Base-by-base conservation (phyloP, 2,797 vertebrate species). In the Pseudochirops cupreus region DNA sequence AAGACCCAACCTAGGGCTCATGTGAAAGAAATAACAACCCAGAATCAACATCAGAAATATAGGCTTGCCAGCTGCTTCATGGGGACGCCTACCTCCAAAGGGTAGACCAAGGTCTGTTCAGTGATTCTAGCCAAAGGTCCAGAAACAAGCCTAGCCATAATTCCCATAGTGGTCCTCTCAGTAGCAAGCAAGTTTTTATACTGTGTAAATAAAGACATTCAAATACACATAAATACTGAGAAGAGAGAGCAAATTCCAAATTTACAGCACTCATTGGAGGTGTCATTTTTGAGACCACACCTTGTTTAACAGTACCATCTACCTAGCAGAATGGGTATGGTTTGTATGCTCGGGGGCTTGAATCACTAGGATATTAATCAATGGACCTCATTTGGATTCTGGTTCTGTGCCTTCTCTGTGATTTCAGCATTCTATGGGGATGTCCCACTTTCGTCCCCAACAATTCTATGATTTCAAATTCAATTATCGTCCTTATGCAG, bases 61-160 rank as follows among this genome's bases (percentile, higher is more conserved):
- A 29, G 46, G 5, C 92, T 94, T 56, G 91, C 39, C 94, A 92
- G 95, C 93, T 93, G 58, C 31, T 91, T 93, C 93, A 67, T 91
- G 59, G 92, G 89, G 94, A 95, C 90, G 97, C 98, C 98, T 98
- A 99, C 99, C 99, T 99, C 99, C 99, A 99, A 99, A 91, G 99
- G 99, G 96, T 99, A 99, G 98, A 99, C 99, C 97, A 98, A 99
- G 0, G 99, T 99, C 97, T 99, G 99, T 31, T 99, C 99, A 0
- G 99, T 99, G 95, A 99, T 99, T 98, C 99, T 99, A 95, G 99
- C 99, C 98, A 99, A 97, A 6, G 99, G 99, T 92, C 99, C 99
- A 50, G 99, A 99, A 55, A 99, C 97, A 98, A 99, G 99, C 98
- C 99, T 99, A 96, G 99, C 99, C 9, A 99, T 93, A 3, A 99